Evolutionary conservation across 92 coral and sea anemone genomes (phyloP).

Genomic region (Pocillopora meandrina): DNA sequence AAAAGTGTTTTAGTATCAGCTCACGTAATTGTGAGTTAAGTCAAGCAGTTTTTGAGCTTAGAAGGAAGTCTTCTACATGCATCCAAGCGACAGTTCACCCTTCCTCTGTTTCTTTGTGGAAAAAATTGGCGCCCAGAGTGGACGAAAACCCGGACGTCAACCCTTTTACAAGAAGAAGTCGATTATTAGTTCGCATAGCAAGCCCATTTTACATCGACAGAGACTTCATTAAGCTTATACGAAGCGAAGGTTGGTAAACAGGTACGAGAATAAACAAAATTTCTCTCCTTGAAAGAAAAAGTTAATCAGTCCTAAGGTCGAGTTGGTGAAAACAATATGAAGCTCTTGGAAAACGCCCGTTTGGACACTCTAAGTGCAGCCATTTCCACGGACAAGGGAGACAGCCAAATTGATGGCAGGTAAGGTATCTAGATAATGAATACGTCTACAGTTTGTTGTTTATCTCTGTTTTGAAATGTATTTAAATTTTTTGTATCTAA

Average conservation of each 20-base stretch:
- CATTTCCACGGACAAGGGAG: slow-evolving; percentile 79
- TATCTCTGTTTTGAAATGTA: background rate
- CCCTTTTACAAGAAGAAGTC: slow-evolving; percentile 22
- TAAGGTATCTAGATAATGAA: slow-evolving; percentile 13
- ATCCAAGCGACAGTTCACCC: slow-evolving; percentile 31
- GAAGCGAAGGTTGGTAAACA: slow-evolving; percentile 12
- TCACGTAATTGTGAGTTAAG: slow-evolving; percentile 12
- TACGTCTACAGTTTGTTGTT: background rate
- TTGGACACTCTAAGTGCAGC: slow-evolving; percentile 92
- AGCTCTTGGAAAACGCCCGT: slow-evolving; percentile 87
- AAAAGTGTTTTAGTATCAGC: background rate
- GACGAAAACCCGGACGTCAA: slow-evolving; percentile 44
- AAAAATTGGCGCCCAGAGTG: slow-evolving; percentile 52
- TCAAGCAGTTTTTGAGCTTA: slow-evolving; percentile 9
- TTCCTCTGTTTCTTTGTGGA: slow-evolving; percentile 38
- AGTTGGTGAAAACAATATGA: slow-evolving; percentile 61
- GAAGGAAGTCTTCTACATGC: slow-evolving; percentile 46
- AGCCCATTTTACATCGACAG: slow-evolving; percentile 15
- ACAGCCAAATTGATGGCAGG: slow-evolving; percentile 97
- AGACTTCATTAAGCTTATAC: slow-evolving; percentile 13
- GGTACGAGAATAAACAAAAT: background rate
- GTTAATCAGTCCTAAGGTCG: background rate
- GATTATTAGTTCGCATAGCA: slow-evolving; percentile 26
- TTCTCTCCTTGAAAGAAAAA: background rate
- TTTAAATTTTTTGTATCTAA: too few relatives aligned